A percentile compares a stretch with the other conserved stretches of the same genome.
Conservation (phyloP, 2,113 vertebrate species). For the Campylorhamphus procurvoides region DNA sequence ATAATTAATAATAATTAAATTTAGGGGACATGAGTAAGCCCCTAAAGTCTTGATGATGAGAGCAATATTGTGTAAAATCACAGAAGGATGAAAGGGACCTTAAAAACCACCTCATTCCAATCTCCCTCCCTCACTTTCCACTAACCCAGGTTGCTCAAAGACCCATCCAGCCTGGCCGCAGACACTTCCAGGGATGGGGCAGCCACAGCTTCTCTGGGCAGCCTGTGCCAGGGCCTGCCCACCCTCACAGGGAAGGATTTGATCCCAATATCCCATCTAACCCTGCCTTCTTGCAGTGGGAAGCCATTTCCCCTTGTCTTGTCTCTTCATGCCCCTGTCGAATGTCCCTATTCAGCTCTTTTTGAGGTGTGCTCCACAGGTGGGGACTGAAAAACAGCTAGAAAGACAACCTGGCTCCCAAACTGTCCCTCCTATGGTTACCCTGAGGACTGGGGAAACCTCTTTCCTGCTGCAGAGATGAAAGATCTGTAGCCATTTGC, state of each 20-base stretch:
- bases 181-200: neutral
- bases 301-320: neutral
- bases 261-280: neutral
- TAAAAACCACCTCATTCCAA: neutral
- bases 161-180: accelerated
- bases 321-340: neutral
- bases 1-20: no score
- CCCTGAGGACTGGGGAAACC: neutral
- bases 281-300: neutral
- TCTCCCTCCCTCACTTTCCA: no score
- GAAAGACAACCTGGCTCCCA: neutral
- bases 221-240: no score
- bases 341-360: neutral
- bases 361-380: neutral
- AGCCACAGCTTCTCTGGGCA: neutral
- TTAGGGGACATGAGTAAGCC: neutral
- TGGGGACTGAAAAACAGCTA: neutral
- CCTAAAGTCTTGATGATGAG: neutral
- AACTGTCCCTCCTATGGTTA: neutral
- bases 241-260: neutral
- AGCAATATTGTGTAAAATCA: neutral
- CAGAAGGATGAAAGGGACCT: neutral
- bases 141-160: neutral
- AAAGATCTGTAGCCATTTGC: neutral
- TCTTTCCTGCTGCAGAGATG: neutral